Conservation (phyloP, 2,888 invertebrate genomes). For the Lamellibrachia satsuma region DNA sequence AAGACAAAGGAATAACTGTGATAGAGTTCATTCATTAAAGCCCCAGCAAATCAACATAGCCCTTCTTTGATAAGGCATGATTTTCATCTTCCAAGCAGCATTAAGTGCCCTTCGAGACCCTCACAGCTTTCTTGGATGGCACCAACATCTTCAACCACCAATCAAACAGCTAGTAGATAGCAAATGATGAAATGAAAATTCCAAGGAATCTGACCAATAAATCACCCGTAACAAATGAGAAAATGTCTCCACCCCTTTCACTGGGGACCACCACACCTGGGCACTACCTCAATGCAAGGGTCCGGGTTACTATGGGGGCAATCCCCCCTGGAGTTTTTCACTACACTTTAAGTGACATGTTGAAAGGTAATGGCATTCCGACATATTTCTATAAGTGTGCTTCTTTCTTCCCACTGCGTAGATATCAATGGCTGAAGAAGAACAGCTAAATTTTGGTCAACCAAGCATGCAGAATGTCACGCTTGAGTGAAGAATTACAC, state of each 20-base stretch:
- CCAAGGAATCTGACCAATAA: not conserved
- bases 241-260: not conserved
- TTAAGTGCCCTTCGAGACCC: too few species aligned
- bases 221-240: not conserved
- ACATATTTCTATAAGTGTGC: not conserved
- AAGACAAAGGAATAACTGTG: too few species aligned
- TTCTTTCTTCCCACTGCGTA: not conserved
- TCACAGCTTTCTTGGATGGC: too few species aligned
- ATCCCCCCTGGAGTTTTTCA: not conserved
- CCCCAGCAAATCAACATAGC: not conserved
- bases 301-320: not conserved
- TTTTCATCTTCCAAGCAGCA: too few species aligned
- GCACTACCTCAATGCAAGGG: not conserved
- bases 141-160: not conserved
- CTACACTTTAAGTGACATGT: not conserved
- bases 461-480: not conserved
- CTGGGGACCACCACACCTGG: not conserved
- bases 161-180: not conserved
- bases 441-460: not conserved
- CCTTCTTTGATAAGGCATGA: too few species aligned
- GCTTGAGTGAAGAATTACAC: not conserved
- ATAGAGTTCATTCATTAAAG: not conserved
- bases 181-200: not conserved
- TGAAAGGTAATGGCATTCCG: slow-evolving; percentile 3
- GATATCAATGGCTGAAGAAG: not conserved